A percentile compares a stretch with the other conserved stretches of the same genome.
Evolutionary conservation across 2,113 vertebrate species (phyloP).

Genomic region (Triplophysa siluroides): DNA sequence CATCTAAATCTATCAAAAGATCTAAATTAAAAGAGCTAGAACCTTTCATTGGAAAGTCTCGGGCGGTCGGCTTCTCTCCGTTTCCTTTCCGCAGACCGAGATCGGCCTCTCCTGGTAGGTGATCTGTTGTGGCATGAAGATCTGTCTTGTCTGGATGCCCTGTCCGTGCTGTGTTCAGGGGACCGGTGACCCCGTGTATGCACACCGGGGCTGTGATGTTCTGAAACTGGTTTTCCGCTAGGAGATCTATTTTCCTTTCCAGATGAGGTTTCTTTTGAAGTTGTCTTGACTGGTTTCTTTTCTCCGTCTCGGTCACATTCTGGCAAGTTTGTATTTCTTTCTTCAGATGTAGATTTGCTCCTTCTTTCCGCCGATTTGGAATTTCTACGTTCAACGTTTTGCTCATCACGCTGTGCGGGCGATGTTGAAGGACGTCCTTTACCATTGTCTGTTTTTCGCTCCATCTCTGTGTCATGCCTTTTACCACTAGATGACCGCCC

Average conservation of each 20-base stretch:
- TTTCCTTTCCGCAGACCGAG: slow-evolving; percentile 81
- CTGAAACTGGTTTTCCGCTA: slow-evolving; percentile 77
- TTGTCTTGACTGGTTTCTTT: slow-evolving; percentile 88
- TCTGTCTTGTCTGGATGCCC: slow-evolving; percentile 80
- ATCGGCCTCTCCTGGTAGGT: slow-evolving; percentile 76
- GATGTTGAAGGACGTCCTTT: slow-evolving; percentile 13
- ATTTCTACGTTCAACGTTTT: slow-evolving; percentile 50
- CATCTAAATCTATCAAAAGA: background rate
- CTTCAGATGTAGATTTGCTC: slow-evolving; percentile 67
- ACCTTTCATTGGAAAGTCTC: slow-evolving; percentile 82
- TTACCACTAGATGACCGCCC: slow-evolving; percentile 29
- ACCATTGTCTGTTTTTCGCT: background rate
- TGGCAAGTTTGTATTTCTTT: slow-evolving; percentile 75
- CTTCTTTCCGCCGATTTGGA: slow-evolving; percentile 69
- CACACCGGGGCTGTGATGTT: slow-evolving; percentile 82
- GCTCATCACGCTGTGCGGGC: slow-evolving; percentile 45
- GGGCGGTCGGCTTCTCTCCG: slow-evolving; percentile 80
- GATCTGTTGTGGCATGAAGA: slow-evolving; percentile 83
- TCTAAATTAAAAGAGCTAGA: background rate
- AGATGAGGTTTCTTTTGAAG: slow-evolving; percentile 92
- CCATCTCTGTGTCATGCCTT: slow-evolving; percentile 12
- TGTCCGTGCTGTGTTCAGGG: slow-evolving; percentile 73
- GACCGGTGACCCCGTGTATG: slow-evolving; percentile 76
- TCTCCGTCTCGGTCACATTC: slow-evolving; percentile 80
- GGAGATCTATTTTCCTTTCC: slow-evolving; percentile 97